A percentile compares a stretch with the other conserved stretches of the same genome.
phyloP scores from a whole-genome alignment of 2,113 vertebrate species.

The Poeciliopsis occidentalis region DNA sequence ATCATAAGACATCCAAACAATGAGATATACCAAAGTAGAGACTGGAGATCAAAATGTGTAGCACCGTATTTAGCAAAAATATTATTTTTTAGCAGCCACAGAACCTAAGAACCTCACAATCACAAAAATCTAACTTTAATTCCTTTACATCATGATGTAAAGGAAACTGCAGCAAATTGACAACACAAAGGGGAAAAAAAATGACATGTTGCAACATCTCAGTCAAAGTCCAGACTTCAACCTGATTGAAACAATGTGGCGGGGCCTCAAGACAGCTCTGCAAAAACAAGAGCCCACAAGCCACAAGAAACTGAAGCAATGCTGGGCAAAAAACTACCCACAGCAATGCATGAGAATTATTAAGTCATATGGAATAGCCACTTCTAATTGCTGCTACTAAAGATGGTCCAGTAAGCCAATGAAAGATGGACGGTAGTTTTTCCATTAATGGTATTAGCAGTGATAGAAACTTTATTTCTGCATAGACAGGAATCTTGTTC shows the following conservation, averaged over 20 bases:
- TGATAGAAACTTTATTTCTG: neutral
- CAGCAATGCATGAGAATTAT: neutral
- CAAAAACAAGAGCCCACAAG: neutral
- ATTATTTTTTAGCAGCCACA: neutral
- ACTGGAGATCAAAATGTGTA: neutral
- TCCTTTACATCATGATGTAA: neutral
- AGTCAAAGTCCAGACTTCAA: neutral
- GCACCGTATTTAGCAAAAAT: neutral
- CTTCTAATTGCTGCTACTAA: neutral
- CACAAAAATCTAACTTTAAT: neutral
- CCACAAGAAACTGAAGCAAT: neutral
- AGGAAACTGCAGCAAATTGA: neutral
- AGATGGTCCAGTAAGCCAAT: neutral
- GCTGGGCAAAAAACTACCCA: neutral
- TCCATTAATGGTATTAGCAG: neutral
- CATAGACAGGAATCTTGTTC: neutral
- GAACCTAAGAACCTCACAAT: no score
- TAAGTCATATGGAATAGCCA: neutral
- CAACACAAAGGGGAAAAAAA: neutral
- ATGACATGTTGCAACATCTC: neutral
- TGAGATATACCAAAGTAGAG: neutral
- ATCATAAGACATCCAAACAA: neutral
- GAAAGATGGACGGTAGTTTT: neutral
- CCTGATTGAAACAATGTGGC: neutral
- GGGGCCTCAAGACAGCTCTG: neutral